Conservation (phyloP, 2,888 invertebrate species). For the Orthosia gothica region DNA sequence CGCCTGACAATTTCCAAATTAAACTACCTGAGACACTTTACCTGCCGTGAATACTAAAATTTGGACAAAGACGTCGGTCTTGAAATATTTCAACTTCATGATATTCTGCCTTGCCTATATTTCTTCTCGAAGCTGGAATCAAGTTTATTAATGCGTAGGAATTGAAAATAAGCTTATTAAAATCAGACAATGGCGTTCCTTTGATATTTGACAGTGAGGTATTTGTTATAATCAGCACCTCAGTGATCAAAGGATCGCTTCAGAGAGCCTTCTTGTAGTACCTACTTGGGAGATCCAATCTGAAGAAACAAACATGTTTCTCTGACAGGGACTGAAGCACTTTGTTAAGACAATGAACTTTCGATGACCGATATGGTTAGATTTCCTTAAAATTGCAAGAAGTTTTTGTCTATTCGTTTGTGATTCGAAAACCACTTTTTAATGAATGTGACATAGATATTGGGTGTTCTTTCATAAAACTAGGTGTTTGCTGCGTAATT, state of each 20-base stretch:
- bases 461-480: too few relatives aligned
- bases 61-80: background rate
- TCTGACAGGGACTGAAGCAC: constrained; percentile 19
- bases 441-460: too few relatives aligned
- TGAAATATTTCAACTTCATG: constrained; percentile 23
- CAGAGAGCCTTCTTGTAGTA: constrained; percentile 4
- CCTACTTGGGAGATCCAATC: constrained; percentile 40
- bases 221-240: constrained; percentile 41
- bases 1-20: constrained; percentile 32
- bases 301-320: constrained; percentile 29
- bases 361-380: background rate
- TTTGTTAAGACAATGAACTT: constrained; percentile 40
- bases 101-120: background rate
- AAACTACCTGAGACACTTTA: constrained; percentile 29
- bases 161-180: constrained; percentile 48
- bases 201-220: constrained; percentile 40
- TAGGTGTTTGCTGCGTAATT: too few relatives aligned
- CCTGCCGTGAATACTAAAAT: constrained; percentile 33
- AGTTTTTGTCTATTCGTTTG: background rate
- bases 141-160: constrained; percentile 18
- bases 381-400: background rate
- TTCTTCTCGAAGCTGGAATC: constrained; percentile 10
- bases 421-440: background rate
- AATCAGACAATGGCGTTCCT: constrained; percentile 40
- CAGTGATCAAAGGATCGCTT: constrained; percentile 46